phyloP scores from a whole-genome alignment of 1,140 invertebrate species.

The Drosophila suzukii region DNA sequence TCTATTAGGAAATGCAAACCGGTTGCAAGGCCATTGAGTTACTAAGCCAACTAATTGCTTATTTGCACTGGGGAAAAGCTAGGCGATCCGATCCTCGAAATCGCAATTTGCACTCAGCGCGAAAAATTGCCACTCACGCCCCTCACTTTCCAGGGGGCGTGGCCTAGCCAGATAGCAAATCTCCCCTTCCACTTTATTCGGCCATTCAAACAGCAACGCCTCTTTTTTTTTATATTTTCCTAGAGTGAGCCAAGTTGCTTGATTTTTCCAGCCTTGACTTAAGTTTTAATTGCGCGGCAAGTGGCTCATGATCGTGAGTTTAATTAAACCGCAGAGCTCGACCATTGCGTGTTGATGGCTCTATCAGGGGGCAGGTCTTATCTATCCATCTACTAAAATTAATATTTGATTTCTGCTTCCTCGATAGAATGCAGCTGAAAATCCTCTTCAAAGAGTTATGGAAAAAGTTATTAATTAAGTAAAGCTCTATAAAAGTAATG shows the following conservation, averaged over 20 bases:
- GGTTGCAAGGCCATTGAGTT: slow-evolving; percentile 73
- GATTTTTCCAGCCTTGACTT: slow-evolving; percentile 48
- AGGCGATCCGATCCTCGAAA: slow-evolving; percentile 21
- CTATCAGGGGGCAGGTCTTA: slow-evolving; percentile 22
- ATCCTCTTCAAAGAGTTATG: background rate
- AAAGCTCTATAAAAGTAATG: background rate
- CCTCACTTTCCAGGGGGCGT: slow-evolving; percentile 50
- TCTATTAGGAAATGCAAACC: slow-evolving; percentile 71
- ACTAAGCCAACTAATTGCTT: slow-evolving; percentile 82
- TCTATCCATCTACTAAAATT: slow-evolving; percentile 26
- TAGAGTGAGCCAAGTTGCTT: slow-evolving; percentile 41
- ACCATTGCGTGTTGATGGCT: slow-evolving; percentile 51
- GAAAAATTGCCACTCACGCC: slow-evolving; percentile 76
- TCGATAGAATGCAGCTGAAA: background rate
- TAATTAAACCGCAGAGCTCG: slow-evolving; percentile 64
- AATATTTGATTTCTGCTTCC: slow-evolving; percentile 17
- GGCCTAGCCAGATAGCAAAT: slow-evolving; percentile 54
- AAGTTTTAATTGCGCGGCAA: slow-evolving; percentile 37
- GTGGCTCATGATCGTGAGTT: slow-evolving; percentile 50
- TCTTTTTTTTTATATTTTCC: slow-evolving; percentile 26
- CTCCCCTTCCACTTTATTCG: slow-evolving; percentile 15
- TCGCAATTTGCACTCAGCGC: slow-evolving; percentile 70
- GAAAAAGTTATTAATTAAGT: background rate
- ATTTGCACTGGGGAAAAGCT: slow-evolving; percentile 60
- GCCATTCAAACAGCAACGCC: slow-evolving; percentile 63